Base-by-base conservation (phyloP, 2,113 vertebrate genomes). In the Scalopus aquaticus region DNA sequence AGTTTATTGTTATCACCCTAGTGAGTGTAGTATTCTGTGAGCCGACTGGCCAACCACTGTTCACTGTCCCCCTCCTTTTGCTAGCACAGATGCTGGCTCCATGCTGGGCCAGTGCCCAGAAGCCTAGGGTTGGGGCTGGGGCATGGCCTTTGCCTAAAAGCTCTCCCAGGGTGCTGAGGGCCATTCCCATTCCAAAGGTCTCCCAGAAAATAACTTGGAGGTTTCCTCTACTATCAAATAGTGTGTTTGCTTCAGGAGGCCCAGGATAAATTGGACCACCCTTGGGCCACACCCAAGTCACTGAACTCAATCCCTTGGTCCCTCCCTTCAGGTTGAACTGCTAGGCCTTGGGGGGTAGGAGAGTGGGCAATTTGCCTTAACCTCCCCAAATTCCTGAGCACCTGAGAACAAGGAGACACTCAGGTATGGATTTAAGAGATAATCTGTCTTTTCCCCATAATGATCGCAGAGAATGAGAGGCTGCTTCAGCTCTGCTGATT, bases 311-410 rank as follows among this genome's bases (percentile, higher is more conserved):
- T 49, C 42, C 44, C 35, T 85, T 88, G 84, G 44, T 91, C 58
- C 46, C 70, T 0, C 65, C 58, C 54, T 15, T 54, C 62, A 87
- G 49, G 22, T 89, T 95, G 67, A 93, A 64, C 44, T 87, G 35
- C 65, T 85, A 84, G 49, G 37, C 37, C 70, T 94, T 78, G 84
- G 92, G 87, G 74, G 30, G 91, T 72, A 54, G 88, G 56, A 96
- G n/a, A 54, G 35, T 80, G 83, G 82, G 58, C 79, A 96, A 89
- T 96, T 93, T 92, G 51, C 92, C 73, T 94, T 95, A 90, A 96
- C 73, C 84, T 95, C 95, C 82, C 82, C 54, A 87, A 93, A 97
- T 93, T 96, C 67, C 76, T 58, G 92, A 96, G 97, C 93, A 90
- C 65, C 81, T 60, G 94, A 95, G 94, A 95, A 93, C 76, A 90